Base-by-base conservation (phyloP, 1,140 invertebrate genomes). In the Cydia strobilella region DNA sequence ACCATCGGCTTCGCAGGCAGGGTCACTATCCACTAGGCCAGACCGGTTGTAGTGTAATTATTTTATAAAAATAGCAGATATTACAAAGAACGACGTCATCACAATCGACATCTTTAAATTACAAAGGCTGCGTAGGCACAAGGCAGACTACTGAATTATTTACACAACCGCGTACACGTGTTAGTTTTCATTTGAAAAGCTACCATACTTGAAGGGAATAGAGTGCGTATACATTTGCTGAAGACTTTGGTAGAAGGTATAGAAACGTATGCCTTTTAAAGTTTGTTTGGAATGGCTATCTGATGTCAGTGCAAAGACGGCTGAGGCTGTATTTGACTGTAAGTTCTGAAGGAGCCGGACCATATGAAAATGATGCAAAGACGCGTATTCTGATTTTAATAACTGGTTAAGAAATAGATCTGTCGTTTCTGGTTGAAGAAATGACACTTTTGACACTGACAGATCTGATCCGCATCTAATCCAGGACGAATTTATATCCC, bases 281-380 rank as follows among this genome's bases (percentile, higher is more conserved):
- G 54, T 10, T 23, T 59, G 54, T 59, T 59, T 59, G n/a, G 18
- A 23, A 23, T 59, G 20, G 54, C 54, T 59, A 59, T 59, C 54
- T 59, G 54, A 59, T 59, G 54, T 12, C 54, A 59, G 54, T 23
- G n/a, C 54, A 59, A 59, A 59, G 54, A 18, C 51, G 54, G n/a
- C 51, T 15, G 15, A 18, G n/a, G 20, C 54, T 59, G 54, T 59
- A 59, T 59, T 59, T 59, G 20, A 59, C 54, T 59, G 54, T 18
- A 6, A 23, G n/a, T 23, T 59, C 54, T 18, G 48, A 51, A 51
- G 18, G 48, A 5, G n/a, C 35, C 35, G 35, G 35, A 39, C 35
- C 9, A 39, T 39, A 39, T 39, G 35, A 39, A 39, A 1, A 39
- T 35, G 31, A 35, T 35, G 7, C 31, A 27, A 27, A 27, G 25